Conservation (phyloP, 2,797 vertebrate species). For the Australoheros facetus region DNA sequence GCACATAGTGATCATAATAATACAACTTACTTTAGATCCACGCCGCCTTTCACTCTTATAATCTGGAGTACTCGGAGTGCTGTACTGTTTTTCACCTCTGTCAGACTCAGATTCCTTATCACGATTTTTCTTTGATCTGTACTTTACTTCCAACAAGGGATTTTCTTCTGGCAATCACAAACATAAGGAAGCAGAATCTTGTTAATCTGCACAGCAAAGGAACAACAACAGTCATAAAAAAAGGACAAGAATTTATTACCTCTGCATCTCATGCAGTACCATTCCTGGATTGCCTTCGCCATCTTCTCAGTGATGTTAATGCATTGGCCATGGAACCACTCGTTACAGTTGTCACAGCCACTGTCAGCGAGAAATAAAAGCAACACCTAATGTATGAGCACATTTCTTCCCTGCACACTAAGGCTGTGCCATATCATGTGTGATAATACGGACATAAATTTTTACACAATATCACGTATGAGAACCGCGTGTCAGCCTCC, state of each 20-base stretch:
- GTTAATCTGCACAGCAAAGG: background rate
- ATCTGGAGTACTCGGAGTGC: conserved; percentile 79
- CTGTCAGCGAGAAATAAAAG: conserved; percentile 63
- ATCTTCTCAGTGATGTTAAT: conserved; percentile 94
- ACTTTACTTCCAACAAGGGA: conserved; percentile 87
- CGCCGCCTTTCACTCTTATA: conserved; percentile 82
- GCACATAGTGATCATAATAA: background rate
- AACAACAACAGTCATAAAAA: background rate
- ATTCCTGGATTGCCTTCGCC: conserved; percentile 92
- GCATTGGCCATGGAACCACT: conserved; percentile 96
- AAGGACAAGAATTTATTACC: conserved; percentile 63
- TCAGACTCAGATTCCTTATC: conserved; percentile 86
- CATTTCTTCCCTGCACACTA: background rate
- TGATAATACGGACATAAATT: background rate
- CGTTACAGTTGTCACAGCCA: conserved; percentile 94
- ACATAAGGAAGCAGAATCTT: background rate
- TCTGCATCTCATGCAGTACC: conserved; percentile 92
- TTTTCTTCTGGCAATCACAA: conserved; percentile 80
- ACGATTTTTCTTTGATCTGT: conserved; percentile 87
- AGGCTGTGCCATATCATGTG: background rate
- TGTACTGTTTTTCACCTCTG: conserved; percentile 76
- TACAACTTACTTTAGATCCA: conserved; percentile 79
- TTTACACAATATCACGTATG: background rate
- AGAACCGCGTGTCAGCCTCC: background rate
- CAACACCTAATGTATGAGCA: background rate